Evolutionary conservation across 2,797 vertebrate species (phyloP).

Genomic region (Delichon dasypus): DNA sequence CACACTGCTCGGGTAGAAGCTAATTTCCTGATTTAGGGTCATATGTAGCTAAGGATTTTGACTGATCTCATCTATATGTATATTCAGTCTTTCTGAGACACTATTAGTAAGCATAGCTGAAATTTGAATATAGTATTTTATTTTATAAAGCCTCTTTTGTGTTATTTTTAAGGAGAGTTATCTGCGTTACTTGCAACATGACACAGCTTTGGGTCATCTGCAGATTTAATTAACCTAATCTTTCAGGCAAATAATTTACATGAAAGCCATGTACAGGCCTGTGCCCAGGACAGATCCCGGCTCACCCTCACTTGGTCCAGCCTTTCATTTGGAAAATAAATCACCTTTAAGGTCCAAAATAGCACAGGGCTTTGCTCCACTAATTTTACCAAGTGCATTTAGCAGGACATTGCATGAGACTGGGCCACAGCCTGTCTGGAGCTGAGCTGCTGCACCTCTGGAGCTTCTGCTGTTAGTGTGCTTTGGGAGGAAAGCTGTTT

Average conservation of each 20-base stretch:
- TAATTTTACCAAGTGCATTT: not conserved
- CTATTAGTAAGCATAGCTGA: not conserved
- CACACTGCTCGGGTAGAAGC: not conserved
- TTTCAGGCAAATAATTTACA: not conserved
- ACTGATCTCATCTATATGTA: slow-evolving; percentile 43
- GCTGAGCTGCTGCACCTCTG: not conserved
- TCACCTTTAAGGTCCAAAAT: not conserved
- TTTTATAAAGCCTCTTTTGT: not conserved
- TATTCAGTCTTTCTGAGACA: not conserved
- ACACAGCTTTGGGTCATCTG: not conserved
- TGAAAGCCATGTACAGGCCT: not conserved
- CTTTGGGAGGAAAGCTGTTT: not conserved
- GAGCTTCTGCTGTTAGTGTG: not conserved
- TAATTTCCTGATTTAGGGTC: slow-evolving; percentile 46
- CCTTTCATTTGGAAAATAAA: not conserved
- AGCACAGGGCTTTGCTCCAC: not conserved
- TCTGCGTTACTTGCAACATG: not conserved
- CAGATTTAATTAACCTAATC: not conserved
- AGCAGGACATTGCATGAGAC: not conserved
- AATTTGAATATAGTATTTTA: slow-evolving; percentile 37
- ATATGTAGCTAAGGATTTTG: slow-evolving; percentile 42
- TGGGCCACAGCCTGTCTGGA: not conserved
- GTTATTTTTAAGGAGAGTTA: slow-evolving; percentile 19
- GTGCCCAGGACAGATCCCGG: not conserved
- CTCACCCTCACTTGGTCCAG: not conserved